Percentiles rank a stretch among this genome's conserved stretches.
Conservation (phyloP, 1,140 invertebrate genomes). For the Neelides sp. region DNA sequence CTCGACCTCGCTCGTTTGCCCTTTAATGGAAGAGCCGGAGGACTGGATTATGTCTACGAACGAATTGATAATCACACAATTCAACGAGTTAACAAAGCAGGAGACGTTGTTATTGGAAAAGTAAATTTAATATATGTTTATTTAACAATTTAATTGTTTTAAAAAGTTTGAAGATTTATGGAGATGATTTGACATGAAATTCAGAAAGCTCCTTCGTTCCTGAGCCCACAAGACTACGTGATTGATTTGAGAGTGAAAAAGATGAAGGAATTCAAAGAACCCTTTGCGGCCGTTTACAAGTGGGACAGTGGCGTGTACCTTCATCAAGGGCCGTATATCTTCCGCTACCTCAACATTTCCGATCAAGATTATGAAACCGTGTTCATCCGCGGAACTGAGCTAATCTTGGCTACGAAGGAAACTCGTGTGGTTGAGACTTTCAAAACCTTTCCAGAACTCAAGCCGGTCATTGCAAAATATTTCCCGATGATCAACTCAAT, state of each 20-base stretch:
- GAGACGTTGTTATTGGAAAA: conserved; percentile 18
- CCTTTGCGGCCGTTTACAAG: not conserved
- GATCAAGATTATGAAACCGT: conserved; percentile 17
- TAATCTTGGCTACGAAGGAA: conserved; percentile 16
- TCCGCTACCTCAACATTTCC: conserved; percentile 16
- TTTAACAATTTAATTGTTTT: not conserved
- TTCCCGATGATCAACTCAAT: conserved; percentile 17
- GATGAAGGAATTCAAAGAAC: not conserved
- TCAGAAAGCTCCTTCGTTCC: not conserved
- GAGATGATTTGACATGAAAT: not conserved
- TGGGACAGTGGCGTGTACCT: conserved; percentile 1
- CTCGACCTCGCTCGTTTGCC: conserved; percentile 12
- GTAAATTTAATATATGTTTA: not conserved
- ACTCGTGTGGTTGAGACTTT: conserved; percentile 8
- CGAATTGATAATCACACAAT: conserved; percentile 4
- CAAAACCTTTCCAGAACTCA: conserved; percentile 3
- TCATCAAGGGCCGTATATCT: conserved; percentile 15
- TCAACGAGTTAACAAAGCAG: conserved; percentile 6
- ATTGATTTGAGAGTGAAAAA: conserved; percentile 2
- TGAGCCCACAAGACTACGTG: conserved; percentile 15
- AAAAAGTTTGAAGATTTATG: not conserved
- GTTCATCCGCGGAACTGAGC: conserved; percentile 17
- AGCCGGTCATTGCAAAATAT: conserved; percentile 13
- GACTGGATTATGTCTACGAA: conserved; percentile 18
- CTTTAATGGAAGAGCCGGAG: conserved; percentile 11